phyloP scores from a whole-genome alignment of 2,113 vertebrate species.

The Meleagris gallopavo region DNA sequence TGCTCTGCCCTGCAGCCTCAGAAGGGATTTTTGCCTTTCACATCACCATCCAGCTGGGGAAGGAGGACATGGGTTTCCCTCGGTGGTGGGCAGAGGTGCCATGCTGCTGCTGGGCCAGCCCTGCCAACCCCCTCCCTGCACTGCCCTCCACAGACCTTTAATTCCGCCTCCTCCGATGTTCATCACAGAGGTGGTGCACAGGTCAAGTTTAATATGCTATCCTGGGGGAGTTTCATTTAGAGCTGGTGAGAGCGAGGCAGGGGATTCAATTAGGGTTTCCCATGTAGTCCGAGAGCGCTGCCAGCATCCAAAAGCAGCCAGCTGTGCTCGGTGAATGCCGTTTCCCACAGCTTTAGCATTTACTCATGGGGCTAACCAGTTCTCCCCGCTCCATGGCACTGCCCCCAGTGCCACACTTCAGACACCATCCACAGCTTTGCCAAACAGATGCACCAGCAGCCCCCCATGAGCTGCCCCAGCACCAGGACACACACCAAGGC shows the following conservation, averaged over 20 bases:
- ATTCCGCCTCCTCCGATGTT: conserved; percentile 55
- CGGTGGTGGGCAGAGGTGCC: background rate
- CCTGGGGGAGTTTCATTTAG: conserved; percentile 48
- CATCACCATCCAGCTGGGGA: background rate
- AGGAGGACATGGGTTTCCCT: background rate
- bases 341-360: background rate
- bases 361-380: accelerated
- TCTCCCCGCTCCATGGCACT: accelerated
- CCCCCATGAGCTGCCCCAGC: background rate
- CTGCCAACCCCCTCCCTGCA: background rate
- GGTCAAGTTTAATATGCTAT: conserved; percentile 56
- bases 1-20: background rate
- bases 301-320: background rate
- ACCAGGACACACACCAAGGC: background rate
- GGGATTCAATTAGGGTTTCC: background rate
- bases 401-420: background rate
- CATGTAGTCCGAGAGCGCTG: background rate
- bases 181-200: conserved; percentile 46
- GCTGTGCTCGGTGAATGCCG: background rate
- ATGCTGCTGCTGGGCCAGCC: background rate
- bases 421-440: background rate
- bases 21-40: background rate
- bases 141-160: conserved; percentile 55
- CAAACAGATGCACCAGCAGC: background rate
- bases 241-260: background rate